phyloP scores from a whole-genome alignment of 1,140 invertebrate genomes.

The Vanessa atalanta region DNA sequence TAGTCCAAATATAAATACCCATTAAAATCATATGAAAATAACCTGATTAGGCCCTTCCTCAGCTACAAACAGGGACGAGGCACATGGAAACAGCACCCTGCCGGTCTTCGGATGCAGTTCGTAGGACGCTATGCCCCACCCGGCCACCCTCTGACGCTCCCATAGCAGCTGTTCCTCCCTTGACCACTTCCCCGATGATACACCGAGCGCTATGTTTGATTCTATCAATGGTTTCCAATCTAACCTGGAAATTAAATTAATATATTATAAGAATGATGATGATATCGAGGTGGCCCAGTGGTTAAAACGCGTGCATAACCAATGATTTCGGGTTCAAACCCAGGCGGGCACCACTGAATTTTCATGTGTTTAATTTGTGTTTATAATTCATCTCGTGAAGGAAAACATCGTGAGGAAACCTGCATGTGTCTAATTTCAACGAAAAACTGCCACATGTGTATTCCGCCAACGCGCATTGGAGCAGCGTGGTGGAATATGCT shows the following conservation, averaged over 20 bases:
- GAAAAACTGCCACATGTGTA: no score
- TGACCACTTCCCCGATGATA: slow-evolving; percentile 80
- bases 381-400: no score
- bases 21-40: background rate
- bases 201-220: slow-evolving; percentile 64
- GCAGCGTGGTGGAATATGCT: no score
- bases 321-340: no score
- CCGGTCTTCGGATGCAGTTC: slow-evolving; percentile 91
- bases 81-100: slow-evolving; percentile 94
- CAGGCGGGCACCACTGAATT: no score
- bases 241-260: slow-evolving; percentile 50
- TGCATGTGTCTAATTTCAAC: no score
- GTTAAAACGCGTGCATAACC: no score
- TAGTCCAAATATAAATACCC: background rate
- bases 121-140: slow-evolving; percentile 97
- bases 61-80: slow-evolving; percentile 87
- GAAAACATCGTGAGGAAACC: no score
- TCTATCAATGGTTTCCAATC: slow-evolving; percentile 71
- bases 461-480: no score
- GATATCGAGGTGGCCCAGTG: no score
- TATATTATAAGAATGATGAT: no score
- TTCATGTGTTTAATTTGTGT: no score
- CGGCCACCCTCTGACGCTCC: slow-evolving; percentile 93
- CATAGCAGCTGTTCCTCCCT: slow-evolving; percentile 94
- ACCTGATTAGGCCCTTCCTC: slow-evolving; percentile 80